Conservation (phyloP, 2,888 invertebrate species). For the Oasisia sp. region DNA sequence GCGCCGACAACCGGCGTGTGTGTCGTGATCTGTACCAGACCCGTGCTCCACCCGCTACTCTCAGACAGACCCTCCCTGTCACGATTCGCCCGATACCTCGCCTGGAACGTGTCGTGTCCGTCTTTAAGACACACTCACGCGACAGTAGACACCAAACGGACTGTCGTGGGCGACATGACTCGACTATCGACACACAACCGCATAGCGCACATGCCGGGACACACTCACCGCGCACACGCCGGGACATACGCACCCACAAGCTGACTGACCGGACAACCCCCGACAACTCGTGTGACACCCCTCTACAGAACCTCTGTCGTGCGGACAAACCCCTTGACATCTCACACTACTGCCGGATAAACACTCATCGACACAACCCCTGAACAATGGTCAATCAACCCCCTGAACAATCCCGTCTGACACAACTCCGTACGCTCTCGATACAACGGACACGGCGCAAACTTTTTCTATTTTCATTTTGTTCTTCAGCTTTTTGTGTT, state of each 20-base stretch:
- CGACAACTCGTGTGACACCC: no score
- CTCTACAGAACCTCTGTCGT: no score
- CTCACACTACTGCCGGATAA: no score
- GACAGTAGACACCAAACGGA: background rate
- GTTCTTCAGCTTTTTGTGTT: background rate
- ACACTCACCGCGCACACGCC: background rate
- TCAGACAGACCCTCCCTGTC: background rate
- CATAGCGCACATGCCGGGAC: background rate
- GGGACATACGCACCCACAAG: background rate
- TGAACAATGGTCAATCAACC: no score
- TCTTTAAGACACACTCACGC: background rate
- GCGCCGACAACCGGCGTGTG: no score
- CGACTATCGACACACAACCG: background rate
- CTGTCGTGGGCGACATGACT: background rate
- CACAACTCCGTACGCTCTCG: no score
- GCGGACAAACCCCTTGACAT: no score
- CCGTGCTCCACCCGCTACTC: background rate
- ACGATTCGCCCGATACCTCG: background rate
- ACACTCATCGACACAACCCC: no score
- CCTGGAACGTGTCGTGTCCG: background rate
- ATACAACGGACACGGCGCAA: background rate
- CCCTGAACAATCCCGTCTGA: no score
- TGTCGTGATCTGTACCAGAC: background rate
- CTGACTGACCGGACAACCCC: background rate
- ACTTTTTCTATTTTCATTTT: background rate